Conservation (phyloP, 2,113 vertebrate species). For the Arvicanthis niloticus region DNA sequence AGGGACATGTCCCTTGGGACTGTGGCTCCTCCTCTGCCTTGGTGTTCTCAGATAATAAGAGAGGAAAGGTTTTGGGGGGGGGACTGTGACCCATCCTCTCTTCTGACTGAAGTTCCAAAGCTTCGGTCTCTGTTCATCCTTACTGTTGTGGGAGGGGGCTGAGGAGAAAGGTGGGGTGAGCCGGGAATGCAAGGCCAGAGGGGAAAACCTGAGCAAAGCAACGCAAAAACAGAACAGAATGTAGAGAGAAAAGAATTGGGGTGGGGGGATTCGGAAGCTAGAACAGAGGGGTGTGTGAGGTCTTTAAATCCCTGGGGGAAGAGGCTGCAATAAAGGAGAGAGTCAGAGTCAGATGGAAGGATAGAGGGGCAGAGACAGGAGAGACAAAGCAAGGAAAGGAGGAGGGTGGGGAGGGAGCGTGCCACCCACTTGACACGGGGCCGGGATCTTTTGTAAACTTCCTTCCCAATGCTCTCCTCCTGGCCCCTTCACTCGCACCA, state of each 20-base stretch:
- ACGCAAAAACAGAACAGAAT: neutral
- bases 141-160: neutral
- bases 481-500: neutral
- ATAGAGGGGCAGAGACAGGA: neutral
- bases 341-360: neutral
- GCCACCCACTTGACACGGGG: neutral
- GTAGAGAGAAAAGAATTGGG: neutral
- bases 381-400: neutral
- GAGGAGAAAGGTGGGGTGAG: neutral
- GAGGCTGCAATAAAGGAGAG: neutral
- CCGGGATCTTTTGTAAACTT: constrained; percentile 7
- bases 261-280: neutral
- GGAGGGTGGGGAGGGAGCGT: neutral
- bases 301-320: neutral
- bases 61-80: neutral
- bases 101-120: neutral
- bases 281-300: neutral
- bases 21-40: neutral
- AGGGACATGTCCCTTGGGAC: rapidly evolving
- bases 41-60: neutral
- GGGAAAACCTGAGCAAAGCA: neutral
- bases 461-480: neutral
- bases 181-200: rapidly evolving
- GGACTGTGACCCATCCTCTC: neutral
- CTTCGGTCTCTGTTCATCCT: neutral